A percentile compares a stretch with the other conserved stretches of the same genome.
Evolutionary conservation across 2,797 vertebrate genomes (phyloP).

Genomic region (Antennarius maculatus): DNA sequence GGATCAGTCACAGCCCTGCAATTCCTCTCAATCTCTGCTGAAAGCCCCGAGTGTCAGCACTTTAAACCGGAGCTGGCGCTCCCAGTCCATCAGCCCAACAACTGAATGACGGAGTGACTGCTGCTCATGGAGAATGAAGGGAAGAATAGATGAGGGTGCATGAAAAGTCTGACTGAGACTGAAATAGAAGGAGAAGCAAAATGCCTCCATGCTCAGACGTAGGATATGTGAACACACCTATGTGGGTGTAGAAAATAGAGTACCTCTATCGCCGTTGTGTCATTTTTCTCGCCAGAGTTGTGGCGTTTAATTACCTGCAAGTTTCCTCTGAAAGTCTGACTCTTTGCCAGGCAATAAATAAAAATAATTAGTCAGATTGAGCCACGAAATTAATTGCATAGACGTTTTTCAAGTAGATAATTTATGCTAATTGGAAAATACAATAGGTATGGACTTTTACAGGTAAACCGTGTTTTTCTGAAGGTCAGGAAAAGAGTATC

Average conservation of each 20-base stretch:
- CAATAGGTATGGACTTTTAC: neutral
- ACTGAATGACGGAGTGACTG: constrained; percentile 35
- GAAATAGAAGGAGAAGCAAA: neutral
- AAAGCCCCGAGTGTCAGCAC: constrained; percentile 66
- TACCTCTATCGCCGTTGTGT: neutral
- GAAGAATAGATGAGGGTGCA: neutral
- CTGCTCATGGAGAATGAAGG: constrained; percentile 30
- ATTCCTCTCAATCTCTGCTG: constrained; percentile 60
- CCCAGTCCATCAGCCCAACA: constrained; percentile 38
- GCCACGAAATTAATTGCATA: neutral
- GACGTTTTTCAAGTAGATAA: neutral
- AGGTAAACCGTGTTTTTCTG: neutral
- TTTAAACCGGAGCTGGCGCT: constrained; percentile 48
- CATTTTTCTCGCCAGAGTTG: neutral
- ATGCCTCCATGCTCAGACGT: neutral
- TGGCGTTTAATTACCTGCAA: neutral
- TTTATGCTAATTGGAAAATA: neutral
- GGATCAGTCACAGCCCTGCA: constrained; percentile 38
- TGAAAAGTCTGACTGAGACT: neutral
- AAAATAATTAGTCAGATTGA: neutral
- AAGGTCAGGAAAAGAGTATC: no score
- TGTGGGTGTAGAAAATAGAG: neutral
- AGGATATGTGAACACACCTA: neutral
- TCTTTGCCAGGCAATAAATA: neutral
- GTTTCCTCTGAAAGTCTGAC: constrained; percentile 5